Evolutionary conservation across 2,888 invertebrate species (phyloP), one percentile per base, ranked within the genome.

Genomic region (Drosophila phalerata): DNA sequence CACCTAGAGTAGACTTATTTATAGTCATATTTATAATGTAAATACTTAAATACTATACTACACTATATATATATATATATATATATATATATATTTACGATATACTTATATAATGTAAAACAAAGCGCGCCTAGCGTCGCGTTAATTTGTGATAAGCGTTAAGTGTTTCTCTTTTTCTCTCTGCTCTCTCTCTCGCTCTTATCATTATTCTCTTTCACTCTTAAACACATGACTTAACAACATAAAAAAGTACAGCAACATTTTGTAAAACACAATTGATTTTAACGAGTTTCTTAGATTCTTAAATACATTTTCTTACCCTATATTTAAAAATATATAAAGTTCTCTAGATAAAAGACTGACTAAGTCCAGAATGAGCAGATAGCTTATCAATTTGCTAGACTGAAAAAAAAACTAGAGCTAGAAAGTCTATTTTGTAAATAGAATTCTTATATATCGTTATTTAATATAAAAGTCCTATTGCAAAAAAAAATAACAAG

Each of bases 91-190:
- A 6, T 32, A 34, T 11, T 6, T 57, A 53, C 17, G 4, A 49
- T 61, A 65, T 40, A 49, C 55, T 56, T 19, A 43, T 38, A 19
- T 51, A 53, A 48, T 66, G 62, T 37, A 62, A 67, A 75, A 72
- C 66, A 78, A 56, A 76, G 75, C 79, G 84, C 77, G 84, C 79
- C 69, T 84, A 85, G 84, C 84, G 87, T 73, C 62, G 81, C 81
- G 85, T 86, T 77, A 81, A 65, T 84, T 85, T 85, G 84, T 85
- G 84, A 85, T 85, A 85, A 85, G 84, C 87, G 77, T 85, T 84
- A 77, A 81, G 70, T 86, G 81, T 84, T 84, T 62, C 57, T 73
- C 63, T 69, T 38, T 64, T 32, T 17, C 22, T 64, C 32, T 45
- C 42, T 49, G 5, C 22, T 60, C 28, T 52, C 13, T 28, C 19